A percentile compares a stretch with the other conserved stretches of the same genome.
Evolutionary conservation across 2,888 invertebrate genomes (phyloP).

Genomic region (Cetonia aurata): DNA sequence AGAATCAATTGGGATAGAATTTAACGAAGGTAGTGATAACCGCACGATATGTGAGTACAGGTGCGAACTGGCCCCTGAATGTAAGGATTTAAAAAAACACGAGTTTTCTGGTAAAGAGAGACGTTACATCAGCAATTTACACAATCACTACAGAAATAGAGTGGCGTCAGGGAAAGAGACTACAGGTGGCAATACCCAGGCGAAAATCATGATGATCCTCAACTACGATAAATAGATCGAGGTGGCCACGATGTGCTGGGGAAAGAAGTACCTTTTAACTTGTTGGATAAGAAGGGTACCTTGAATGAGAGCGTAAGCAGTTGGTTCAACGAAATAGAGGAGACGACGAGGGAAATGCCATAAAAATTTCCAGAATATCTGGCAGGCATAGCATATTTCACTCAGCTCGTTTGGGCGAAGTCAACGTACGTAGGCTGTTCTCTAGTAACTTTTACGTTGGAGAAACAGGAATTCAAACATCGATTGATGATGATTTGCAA

Average conservation of each 20-base stretch:
- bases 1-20: too few species aligned
- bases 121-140: background rate
- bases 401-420: background rate
- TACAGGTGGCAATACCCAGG: background rate
- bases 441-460: background rate
- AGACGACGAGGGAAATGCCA: background rate
- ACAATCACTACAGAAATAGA: slow-evolving; percentile 1
- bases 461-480: background rate
- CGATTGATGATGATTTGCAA: background rate
- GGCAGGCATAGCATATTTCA: background rate
- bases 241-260: background rate
- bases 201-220: slow-evolving; percentile 4
- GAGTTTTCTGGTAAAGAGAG: background rate
- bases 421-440: background rate
- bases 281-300: background rate
- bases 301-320: background rate
- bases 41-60: slow-evolving; percentile 2
- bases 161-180: slow-evolving; percentile 8
- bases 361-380: background rate
- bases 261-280: background rate
- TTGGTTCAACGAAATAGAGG: background rate
- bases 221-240: slow-evolving; percentile 16
- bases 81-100: background rate
- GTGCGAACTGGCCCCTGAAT: background rate
- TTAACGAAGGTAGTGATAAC: too few species aligned